phyloP scores from a whole-genome alignment of 2,888 invertebrate species.

The Drosophila merina region DNA sequence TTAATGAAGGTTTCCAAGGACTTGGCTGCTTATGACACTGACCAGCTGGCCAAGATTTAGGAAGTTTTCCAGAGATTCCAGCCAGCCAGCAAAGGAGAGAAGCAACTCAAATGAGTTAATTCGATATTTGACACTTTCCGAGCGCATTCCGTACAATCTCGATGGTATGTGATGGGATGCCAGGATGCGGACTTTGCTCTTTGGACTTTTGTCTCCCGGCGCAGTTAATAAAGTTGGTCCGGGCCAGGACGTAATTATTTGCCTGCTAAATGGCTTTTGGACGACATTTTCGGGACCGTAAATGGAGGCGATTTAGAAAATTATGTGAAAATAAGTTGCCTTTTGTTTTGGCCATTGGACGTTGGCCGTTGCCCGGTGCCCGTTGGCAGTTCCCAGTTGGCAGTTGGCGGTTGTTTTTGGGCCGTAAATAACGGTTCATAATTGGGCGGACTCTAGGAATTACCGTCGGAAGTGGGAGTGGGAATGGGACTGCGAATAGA shows the following conservation, averaged over 20 bases:
- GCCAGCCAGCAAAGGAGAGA: background rate
- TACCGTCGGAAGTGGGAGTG: constrained; percentile 1
- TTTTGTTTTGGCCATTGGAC: constrained; percentile 45
- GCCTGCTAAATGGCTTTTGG: constrained; percentile 73
- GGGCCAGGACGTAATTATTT: constrained; percentile 72
- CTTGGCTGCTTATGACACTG: constrained; percentile 60
- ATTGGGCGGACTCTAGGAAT: constrained; percentile 52
- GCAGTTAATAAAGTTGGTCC: constrained; percentile 75
- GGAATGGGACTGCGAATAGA: constrained; percentile 1
- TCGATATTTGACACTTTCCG: constrained; percentile 78
- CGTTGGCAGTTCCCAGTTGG: constrained; percentile 43
- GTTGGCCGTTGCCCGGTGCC: constrained; percentile 32
- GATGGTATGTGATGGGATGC: constrained; percentile 30
- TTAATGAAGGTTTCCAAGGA: constrained; percentile 77
- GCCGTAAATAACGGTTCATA: constrained; percentile 65
- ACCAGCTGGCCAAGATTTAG: constrained; percentile 69
- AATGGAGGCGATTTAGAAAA: constrained; percentile 63
- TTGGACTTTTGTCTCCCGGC: constrained; percentile 11
- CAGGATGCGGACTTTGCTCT: constrained; percentile 31
- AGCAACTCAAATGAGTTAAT: constrained; percentile 70
- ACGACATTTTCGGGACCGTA: constrained; percentile 64
- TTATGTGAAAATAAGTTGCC: constrained; percentile 73
- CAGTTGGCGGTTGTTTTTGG: constrained; percentile 41
- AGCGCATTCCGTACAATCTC: constrained; percentile 52
- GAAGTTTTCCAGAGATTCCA: constrained; percentile 33